phyloP scores from a whole-genome alignment of 2,113 vertebrate genomes.

The Meriones unguiculatus region DNA sequence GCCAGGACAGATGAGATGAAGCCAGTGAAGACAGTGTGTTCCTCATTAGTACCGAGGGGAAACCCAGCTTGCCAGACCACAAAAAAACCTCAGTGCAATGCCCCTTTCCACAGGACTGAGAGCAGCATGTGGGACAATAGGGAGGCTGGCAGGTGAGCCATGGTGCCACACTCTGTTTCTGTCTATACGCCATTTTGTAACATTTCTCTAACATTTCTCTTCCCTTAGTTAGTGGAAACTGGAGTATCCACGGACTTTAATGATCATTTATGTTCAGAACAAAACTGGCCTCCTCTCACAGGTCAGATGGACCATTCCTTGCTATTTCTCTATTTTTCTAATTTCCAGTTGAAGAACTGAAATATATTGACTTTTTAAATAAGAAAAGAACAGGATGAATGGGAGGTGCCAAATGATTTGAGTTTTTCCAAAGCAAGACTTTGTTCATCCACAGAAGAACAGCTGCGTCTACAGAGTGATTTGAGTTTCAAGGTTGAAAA shows the following conservation, averaged over 20 bases:
- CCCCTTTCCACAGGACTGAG: neutral
- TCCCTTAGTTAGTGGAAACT: neutral
- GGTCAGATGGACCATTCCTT: neutral
- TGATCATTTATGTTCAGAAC: neutral
- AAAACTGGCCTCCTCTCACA: neutral
- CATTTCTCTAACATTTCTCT: neutral
- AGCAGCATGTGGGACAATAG: neutral
- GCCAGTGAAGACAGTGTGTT: neutral
- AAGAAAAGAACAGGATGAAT: neutral
- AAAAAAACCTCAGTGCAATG: neutral
- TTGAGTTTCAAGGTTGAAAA: constrained; percentile 2
- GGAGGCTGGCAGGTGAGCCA: neutral
- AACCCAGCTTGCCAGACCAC: neutral
- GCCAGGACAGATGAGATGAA: neutral
- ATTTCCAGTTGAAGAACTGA: neutral
- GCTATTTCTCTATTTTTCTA: neutral
- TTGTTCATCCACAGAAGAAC: neutral
- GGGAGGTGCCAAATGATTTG: neutral
- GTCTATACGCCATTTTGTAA: neutral
- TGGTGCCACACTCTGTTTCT: neutral
- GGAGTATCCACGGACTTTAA: neutral
- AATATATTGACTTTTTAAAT: neutral
- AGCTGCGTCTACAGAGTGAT: constrained; percentile 35
- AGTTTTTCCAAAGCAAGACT: neutral
- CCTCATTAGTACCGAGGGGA: neutral